Conservation (phyloP, 2,888 invertebrate species). For the Mechanitis messenoides region DNA sequence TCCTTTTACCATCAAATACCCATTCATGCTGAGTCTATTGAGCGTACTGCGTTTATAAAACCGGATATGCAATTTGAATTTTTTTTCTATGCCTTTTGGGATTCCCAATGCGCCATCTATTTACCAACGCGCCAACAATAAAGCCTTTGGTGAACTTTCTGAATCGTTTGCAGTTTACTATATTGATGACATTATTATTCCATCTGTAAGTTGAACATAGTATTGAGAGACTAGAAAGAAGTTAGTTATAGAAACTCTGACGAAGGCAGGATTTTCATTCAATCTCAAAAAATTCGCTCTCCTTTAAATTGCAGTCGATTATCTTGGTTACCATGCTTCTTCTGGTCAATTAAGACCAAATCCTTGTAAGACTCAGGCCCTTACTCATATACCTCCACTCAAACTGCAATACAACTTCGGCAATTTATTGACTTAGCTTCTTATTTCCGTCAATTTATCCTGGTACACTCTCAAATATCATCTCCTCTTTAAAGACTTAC, state of each 20-base stretch:
- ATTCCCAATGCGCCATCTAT: conserved; percentile 31
- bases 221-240: conserved; percentile 14
- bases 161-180: conserved; percentile 27
- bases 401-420: conserved; percentile 15
- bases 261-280: background rate
- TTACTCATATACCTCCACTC: conserved; percentile 10
- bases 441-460: conserved; percentile 24
- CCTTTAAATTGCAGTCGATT: conserved; percentile 30
- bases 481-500: conserved; percentile 7
- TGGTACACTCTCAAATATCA: conserved; percentile 15
- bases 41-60: too few relatives aligned
- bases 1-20: too few relatives aligned
- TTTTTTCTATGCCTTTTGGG: conserved; percentile 22
- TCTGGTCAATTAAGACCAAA: conserved; percentile 33
- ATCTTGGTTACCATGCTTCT: conserved; percentile 30
- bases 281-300: conserved; percentile 16
- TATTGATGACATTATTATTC: conserved; percentile 33
- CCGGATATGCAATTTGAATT: too few relatives aligned
- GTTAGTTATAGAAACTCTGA: conserved; percentile 29
- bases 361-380: conserved; percentile 17
- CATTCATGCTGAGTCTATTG: too few relatives aligned
- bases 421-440: conserved; percentile 24
- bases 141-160: too few relatives aligned
- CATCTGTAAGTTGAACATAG: conserved; percentile 16
- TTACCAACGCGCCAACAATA: conserved; percentile 23